A percentile compares a stretch with the other conserved stretches of the same genome.
These are phyloP conservation scores for Accipiter virgatus DNA, from an alignment of 2,113 vertebrate species.

Conservation along the genomic window DNA sequence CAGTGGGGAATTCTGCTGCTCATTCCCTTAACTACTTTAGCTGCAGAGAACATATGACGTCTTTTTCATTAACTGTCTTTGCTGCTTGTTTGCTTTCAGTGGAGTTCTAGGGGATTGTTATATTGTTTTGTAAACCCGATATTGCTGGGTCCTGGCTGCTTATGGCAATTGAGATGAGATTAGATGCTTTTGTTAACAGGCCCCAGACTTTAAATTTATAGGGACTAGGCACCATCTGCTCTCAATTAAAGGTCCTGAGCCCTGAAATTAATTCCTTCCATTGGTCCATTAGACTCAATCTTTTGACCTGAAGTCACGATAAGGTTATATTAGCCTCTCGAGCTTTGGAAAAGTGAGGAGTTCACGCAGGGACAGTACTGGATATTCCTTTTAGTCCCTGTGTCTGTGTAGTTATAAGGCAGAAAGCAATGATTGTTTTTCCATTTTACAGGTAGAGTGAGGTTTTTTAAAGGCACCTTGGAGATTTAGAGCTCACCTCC, in stretches of 20 bases:
- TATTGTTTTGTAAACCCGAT: conserved; percentile 54
- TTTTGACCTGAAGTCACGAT: conserved; percentile 49
- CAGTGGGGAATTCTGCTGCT: conserved; percentile 15
- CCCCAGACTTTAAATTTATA: conserved; percentile 58
- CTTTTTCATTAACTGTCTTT: conserved; percentile 48
- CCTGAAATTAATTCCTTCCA: conserved; percentile 61
- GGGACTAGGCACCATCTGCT: conserved; percentile 57
- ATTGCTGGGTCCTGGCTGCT: conserved; percentile 50
- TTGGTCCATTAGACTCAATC: conserved; percentile 60
- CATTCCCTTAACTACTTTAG: background rate
- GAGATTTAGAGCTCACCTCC: background rate
- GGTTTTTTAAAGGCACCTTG: background rate
- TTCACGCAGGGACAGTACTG: background rate
- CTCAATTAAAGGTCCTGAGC: conserved; percentile 58
- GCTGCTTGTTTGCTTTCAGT: conserved; percentile 48
- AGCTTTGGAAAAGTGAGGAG: conserved; percentile 19
- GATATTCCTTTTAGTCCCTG: conserved; percentile 3
- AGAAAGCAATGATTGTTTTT: conserved; percentile 24
- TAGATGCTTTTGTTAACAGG: conserved; percentile 54
- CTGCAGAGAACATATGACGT: conserved; percentile 28
- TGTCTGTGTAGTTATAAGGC: background rate
- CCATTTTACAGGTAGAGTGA: conserved; percentile 8
- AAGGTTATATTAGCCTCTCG: conserved; percentile 31
- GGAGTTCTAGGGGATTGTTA: conserved; percentile 21
- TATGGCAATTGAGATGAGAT: conserved; percentile 60